These are phyloP conservation scores for Tonatia bakeri DNA, from an alignment of 2,113 vertebrate genomes.

Conservation along the genomic window DNA sequence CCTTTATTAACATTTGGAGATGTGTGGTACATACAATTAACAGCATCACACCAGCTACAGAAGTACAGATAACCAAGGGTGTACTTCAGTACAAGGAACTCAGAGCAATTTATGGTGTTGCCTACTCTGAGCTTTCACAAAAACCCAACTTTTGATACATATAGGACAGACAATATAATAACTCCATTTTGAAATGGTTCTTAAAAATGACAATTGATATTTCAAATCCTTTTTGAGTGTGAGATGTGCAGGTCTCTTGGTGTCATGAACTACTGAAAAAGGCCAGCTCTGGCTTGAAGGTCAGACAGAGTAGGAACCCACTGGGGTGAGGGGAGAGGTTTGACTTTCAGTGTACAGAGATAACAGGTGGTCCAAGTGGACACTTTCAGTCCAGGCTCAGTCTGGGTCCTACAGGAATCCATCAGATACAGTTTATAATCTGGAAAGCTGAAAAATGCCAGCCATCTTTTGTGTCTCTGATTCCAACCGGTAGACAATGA, in stretches of 20 bases:
- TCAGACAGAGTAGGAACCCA: conserved; percentile 61
- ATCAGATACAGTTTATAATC: conserved; percentile 53
- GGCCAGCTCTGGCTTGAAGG: conserved; percentile 70
- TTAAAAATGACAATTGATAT: conserved; percentile 61
- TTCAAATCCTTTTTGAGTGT: conserved; percentile 65
- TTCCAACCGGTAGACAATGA: conserved; percentile 67
- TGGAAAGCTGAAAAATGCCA: conserved; percentile 28
- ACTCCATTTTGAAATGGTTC: conserved; percentile 77
- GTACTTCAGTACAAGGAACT: conserved; percentile 76
- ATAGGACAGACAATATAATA: conserved; percentile 73
- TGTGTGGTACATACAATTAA: conserved; percentile 78
- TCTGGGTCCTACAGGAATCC: conserved; percentile 55
- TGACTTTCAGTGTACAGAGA: conserved; percentile 44
- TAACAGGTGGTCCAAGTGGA: conserved; percentile 53
- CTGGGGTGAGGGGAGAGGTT: conserved; percentile 41
- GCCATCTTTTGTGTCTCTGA: conserved; percentile 17
- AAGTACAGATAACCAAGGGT: conserved; percentile 70
- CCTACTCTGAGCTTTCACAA: conserved; percentile 31
- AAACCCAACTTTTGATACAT: conserved; percentile 72
- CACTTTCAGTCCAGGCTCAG: conserved; percentile 58
- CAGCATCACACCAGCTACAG: conserved; percentile 76
- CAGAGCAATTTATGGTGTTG: conserved; percentile 60
- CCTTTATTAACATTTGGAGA: conserved; percentile 81
- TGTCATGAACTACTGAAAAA: conserved; percentile 75
- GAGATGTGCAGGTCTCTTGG: conserved; percentile 57